Conservation (phyloP, 2,888 invertebrate genomes). For the Ganaspis brasiliensis region DNA sequence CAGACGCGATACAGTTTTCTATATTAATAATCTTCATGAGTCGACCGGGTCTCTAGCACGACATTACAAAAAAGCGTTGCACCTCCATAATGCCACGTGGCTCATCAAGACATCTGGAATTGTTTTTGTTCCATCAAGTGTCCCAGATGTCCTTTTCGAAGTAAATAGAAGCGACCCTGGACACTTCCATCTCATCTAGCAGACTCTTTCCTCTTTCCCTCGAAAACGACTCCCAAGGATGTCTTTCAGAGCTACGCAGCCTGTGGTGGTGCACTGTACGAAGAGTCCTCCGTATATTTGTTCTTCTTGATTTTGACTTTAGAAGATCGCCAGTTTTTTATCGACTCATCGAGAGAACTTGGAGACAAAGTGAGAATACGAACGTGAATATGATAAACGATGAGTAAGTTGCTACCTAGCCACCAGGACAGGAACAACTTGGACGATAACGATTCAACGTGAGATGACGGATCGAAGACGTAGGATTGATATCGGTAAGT, state of each 20-base stretch:
- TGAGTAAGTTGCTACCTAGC: constrained; percentile 15
- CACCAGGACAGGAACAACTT: constrained; percentile 19
- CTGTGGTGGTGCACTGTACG: constrained; percentile 48
- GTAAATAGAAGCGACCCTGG: constrained; percentile 55
- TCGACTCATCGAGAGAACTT: constrained; percentile 19
- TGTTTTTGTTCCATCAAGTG: background rate
- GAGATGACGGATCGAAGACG: constrained; percentile 25
- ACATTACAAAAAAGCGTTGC: constrained; percentile 53
- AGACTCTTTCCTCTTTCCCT: background rate
- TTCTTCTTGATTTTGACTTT: background rate
- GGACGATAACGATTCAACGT: constrained; percentile 21
- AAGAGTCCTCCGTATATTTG: constrained; percentile 33
- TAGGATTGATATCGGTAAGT: constrained; percentile 43
- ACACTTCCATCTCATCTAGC: constrained; percentile 9
- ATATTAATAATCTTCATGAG: constrained; percentile 46
- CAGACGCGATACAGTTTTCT: constrained; percentile 46
- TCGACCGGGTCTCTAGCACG: constrained; percentile 47
- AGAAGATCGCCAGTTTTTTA: background rate
- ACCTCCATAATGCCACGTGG: constrained; percentile 43
- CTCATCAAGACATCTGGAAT: constrained; percentile 39
- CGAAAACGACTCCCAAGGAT: constrained; percentile 18
- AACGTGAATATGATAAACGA: constrained; percentile 22
- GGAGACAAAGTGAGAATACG: constrained; percentile 11
- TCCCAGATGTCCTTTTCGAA: constrained; percentile 55
- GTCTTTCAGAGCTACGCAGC: constrained; percentile 43